Evolutionary conservation across 1,140 invertebrate species (phyloP), one percentile per base, ranked within the genome.

Genomic region (Bactericera cockerelli): DNA sequence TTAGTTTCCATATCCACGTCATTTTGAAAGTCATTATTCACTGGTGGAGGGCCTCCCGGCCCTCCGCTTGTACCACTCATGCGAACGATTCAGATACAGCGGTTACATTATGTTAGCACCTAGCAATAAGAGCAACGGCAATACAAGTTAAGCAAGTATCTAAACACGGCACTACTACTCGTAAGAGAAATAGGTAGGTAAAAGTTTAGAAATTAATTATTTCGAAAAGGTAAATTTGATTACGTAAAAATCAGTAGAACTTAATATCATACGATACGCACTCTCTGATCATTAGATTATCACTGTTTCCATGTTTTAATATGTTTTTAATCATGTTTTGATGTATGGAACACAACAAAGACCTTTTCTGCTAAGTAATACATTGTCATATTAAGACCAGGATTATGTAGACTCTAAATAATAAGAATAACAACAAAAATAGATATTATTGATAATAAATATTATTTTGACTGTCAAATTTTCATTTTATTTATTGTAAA

Each of bases 221-320:
- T 36, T 36, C 10, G 16, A 11, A 11, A 36, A 10, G 33, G 10
- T 11, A 36, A 36, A 36, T 10, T 10, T 36, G 33, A 36, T 36
- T 11, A 36, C 33, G 16, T 11, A 16, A 36, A 11, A 36, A 16
- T 36, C 10, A 10, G 16, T 10, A 36, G 16, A 36, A 11, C 10
- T 36, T 36, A 36, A 10, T 11, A n/a, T n/a, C 33, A 16, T 16
- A 36, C 33, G 33, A 36, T 36, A 36, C 33, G 33, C 33, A 36
- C 33, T 36, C 33, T 36, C 10, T 36, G 33, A 36, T 11, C 10
- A 10, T 36, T 11, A 16, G 16, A 36, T 36, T 36, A 36, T 36
- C 33, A 36, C 33, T 36, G 33, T n/a, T n/a, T n/a, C n/a, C n/a
- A n/a, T n/a, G n/a, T 66, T 55, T 67, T 59, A 55, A 62, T 64